Base-by-base conservation (phyloP, 2,888 invertebrate genomes). In the Polydrusus pterygomalis region DNA sequence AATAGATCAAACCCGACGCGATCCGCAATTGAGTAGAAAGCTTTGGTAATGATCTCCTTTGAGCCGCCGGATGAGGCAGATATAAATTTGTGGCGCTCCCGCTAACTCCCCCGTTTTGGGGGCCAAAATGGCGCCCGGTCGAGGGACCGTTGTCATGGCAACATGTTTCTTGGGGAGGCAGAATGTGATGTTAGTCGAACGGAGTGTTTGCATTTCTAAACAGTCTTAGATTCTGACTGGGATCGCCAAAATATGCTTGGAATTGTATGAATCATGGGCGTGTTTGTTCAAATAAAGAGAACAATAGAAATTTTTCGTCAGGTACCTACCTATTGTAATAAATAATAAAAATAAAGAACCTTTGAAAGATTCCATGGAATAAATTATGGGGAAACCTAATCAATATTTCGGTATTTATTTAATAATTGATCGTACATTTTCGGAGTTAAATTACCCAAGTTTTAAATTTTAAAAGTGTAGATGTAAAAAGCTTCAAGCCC, bases 11-110 rank as follows among this genome's bases (percentile, higher is more conserved):
- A 88, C 87, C 87, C 86, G 84, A 83, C 85, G 85, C 86, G 87
- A 88, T 88, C 87, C 87, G 86, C 87, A 88, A 88, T 88, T 88
- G 87, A 88, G 87, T 87, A 87, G 87, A 87, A 88, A 88, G 87
- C 87, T 88, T 87, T 87, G 87, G 87, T 88, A 88, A 88, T 88
- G 89, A 89, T 87, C 87, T 87, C 87, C 87, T 85, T 83, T 86
- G 85, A 86, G 89, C 88, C 88, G 81, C 85, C 83, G 88, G 88
- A 86, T 87, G 88, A 87, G 87, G 89, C 89, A 87, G 88, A 88
- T 88, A 87, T 86, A 88, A 87, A 87, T 88, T 88, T 88, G 88
- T 86, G 87, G 87, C 87, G 87, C 86, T 87, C 85, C 85, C 86
- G 86, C 87, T 87, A 87, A 86, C 87, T 86, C 86, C 85, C 85